phyloP scores from a whole-genome alignment of 2,888 invertebrate species.

The Rhimphoctona megacephalus region DNA sequence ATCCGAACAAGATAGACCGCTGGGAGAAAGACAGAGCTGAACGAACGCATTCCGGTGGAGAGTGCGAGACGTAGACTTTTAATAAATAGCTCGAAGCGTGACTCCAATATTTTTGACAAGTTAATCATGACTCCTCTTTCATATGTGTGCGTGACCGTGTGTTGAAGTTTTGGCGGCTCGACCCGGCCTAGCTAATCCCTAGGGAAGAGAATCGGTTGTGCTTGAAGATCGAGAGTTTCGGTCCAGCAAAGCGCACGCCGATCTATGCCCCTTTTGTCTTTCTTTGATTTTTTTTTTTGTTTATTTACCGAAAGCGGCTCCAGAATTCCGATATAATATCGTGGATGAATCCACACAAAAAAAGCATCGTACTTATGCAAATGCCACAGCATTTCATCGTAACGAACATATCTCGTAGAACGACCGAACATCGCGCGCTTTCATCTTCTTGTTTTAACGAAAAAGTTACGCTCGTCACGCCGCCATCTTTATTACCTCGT shows the following conservation, averaged over 20 bases:
- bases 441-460: slow-evolving; percentile 57
- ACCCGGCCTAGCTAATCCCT: slow-evolving; percentile 73
- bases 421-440: slow-evolving; percentile 4
- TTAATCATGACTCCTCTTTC: slow-evolving; percentile 78
- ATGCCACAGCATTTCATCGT: slow-evolving; percentile 68
- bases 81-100: slow-evolving; percentile 82
- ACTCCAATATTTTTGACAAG: slow-evolving; percentile 83
- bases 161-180: slow-evolving; percentile 51
- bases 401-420: slow-evolving; percentile 9
- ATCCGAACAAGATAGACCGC: slow-evolving; percentile 28
- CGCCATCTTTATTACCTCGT: slow-evolving; percentile 61
- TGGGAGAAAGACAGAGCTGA: slow-evolving; percentile 11
- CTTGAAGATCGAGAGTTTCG: slow-evolving; percentile 55
- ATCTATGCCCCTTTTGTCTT: not conserved
- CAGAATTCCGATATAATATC: slow-evolving; percentile 38
- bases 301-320: slow-evolving; percentile 9
- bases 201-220: slow-evolving; percentile 70
- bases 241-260: slow-evolving; percentile 45
- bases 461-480: slow-evolving; percentile 47
- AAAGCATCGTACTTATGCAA: slow-evolving; percentile 82
- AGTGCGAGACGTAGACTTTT: slow-evolving; percentile 65
- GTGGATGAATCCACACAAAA: slow-evolving; percentile 80
- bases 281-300: slow-evolving; percentile 31
- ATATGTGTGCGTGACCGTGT: slow-evolving; percentile 30
- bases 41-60: slow-evolving; percentile 36